These are phyloP conservation scores for Recurvirostra avosetta DNA, from an alignment of 2,113 vertebrate species.

Conservation along the genomic window DNA sequence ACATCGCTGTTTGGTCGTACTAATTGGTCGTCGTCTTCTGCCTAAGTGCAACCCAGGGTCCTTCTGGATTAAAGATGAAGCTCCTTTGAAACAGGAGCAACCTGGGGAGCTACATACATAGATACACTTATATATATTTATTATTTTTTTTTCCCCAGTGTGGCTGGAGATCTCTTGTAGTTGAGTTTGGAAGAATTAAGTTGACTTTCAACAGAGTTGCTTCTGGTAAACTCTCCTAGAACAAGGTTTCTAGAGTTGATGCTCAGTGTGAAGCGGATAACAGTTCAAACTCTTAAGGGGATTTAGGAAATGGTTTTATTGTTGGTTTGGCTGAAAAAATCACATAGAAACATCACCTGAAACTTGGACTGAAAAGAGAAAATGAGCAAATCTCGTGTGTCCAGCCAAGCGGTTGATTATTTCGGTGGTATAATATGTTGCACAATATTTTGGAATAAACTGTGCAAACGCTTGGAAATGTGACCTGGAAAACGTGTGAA, in stretches of 20 bases:
- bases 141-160: not conserved
- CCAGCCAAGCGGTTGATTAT: slow-evolving; percentile 35
- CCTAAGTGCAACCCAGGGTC: not conserved
- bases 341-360: not conserved
- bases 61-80: not conserved
- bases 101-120: not conserved
- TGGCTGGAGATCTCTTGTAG: not conserved
- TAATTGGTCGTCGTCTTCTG: not conserved
- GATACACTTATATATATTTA: not conserved
- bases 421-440: not conserved
- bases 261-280: not conserved
- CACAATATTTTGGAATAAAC: slow-evolving; percentile 53
- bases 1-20: fast-evolving
- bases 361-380: slow-evolving; percentile 26
- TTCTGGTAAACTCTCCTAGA: not conserved
- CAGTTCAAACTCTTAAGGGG: not conserved
- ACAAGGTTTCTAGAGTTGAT: not conserved
- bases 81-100: not conserved
- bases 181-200: not conserved
- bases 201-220: not conserved
- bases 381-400: slow-evolving; percentile 2
- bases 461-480: slow-evolving; percentile 43
- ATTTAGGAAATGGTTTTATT: slow-evolving; percentile 9
- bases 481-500: slow-evolving; percentile 61
- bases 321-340: slow-evolving; percentile 38